Evolutionary conservation across 2,888 invertebrate species (phyloP), one percentile per base, ranked within the genome.

Genomic region (Brenthis hecate): DNA sequence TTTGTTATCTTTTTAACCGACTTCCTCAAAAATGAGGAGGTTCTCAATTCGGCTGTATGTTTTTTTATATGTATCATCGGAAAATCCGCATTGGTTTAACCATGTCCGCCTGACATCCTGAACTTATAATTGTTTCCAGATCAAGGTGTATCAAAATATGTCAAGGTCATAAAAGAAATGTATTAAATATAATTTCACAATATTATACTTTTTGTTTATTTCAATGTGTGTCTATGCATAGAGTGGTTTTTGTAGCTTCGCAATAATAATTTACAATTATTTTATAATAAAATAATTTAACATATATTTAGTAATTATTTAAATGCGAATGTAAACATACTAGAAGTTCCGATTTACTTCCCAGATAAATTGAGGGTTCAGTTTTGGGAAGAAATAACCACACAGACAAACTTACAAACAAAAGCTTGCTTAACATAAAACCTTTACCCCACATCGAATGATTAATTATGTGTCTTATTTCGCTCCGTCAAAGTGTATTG

Each of bases 401-500:
- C 19, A 19, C 19, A 19, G 19, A 19, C 19, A 19, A 19, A 19
- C 19, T 19, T 19, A 19, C 19, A 19, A 19, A 19, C 19, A 19
- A 19, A 11, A 8, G 36, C 36, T 43, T 13, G 48, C 53, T 13
- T 53, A 53, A 36, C 32, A 11, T 16, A 14, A 36, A 19, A 43
- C 32, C 36, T 53, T 62, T 53, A 36, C 4, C 36, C 14, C 16
- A 13, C 14, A 53, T 14, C 53, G 32, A 53, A 54, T 53, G 62
- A 53, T 53, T 53, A 62, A 51, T 53, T 43, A 8, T 14, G 8
- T 53, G 36, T 19, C 53, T 36, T 19, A 23, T 62, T 13, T 13
- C n/a, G 6, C n/a, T 36, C 56, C 55, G 61, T 67, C 67, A 56
- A 51, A 53, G 16, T 16, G 50, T 43, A 62, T 67, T 67, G 67